These are phyloP conservation scores for Fopius arisanus DNA, from an alignment of 1,140 invertebrate species.

Conservation along the genomic window DNA sequence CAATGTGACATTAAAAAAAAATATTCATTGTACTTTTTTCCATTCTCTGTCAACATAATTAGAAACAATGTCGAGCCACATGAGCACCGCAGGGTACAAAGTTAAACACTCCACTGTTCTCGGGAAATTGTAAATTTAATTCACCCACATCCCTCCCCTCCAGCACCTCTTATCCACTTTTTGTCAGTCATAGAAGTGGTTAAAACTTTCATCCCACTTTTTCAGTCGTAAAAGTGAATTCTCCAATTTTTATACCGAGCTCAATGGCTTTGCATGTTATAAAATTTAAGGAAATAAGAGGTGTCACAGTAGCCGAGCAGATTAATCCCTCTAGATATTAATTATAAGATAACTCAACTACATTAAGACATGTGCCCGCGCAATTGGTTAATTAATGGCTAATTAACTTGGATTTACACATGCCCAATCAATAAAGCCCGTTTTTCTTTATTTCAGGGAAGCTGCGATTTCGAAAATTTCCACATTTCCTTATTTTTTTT, in stretches of 20 bases:
- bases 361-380: no score
- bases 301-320: neutral
- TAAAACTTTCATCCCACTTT: slow-evolving; percentile 6
- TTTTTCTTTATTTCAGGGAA: no score
- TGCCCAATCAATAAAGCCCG: no score
- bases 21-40: neutral
- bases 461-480: no score
- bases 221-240: neutral
- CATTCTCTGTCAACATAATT: slow-evolving; percentile 7
- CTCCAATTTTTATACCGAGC: neutral
- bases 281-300: neutral
- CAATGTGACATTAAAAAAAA: neutral
- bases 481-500: no score
- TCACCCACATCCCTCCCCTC: neutral
- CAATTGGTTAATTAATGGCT: no score
- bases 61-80: neutral
- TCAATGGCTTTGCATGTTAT: neutral
- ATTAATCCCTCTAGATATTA: neutral
- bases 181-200: neutral
- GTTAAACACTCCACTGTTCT: neutral
- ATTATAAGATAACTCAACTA: neutral
- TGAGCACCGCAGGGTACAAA: neutral
- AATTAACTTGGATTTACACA: no score
- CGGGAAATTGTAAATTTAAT: slow-evolving; percentile 4
- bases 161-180: neutral